A percentile compares a stretch with the other conserved stretches of the same genome.
phyloP scores from a whole-genome alignment of 2,888 invertebrate species.

The Zygothrica quintamaculata region DNA sequence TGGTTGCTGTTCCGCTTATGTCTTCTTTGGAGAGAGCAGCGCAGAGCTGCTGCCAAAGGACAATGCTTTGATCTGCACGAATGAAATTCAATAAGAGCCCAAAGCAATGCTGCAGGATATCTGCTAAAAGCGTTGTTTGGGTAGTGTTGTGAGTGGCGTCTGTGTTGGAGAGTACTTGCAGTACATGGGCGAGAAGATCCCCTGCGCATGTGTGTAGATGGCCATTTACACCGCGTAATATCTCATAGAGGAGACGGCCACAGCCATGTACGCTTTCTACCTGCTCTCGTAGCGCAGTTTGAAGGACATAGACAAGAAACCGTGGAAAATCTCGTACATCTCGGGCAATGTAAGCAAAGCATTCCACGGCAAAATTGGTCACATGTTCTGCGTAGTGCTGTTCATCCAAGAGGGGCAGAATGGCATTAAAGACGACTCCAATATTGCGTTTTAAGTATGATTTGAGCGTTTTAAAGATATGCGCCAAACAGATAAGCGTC shows the following conservation, averaged over 20 bases:
- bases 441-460: constrained; percentile 92
- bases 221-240: constrained; percentile 91
- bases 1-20: constrained; percentile 15
- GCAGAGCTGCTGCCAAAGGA: constrained; percentile 88
- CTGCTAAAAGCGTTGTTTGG: constrained; percentile 83
- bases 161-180: constrained; percentile 86
- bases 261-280: constrained; percentile 92
- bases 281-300: constrained; percentile 87
- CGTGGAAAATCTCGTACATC: constrained; percentile 92
- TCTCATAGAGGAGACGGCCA: constrained; percentile 94
- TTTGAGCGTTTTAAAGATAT: constrained; percentile 95
- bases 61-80: constrained; percentile 87
- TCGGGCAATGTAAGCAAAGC: constrained; percentile 96
- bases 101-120: constrained; percentile 88
- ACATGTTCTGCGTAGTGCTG: constrained; percentile 91
- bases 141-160: constrained; percentile 49
- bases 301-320: constrained; percentile 89
- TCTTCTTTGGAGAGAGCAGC: constrained; percentile 68
- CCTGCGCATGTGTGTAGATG: constrained; percentile 94
- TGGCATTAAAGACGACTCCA: constrained; percentile 88
- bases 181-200: constrained; percentile 88
- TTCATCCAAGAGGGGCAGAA: constrained; percentile 91
- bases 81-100: constrained; percentile 88
- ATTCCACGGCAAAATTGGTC: constrained; percentile 96
- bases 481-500: constrained; percentile 93